Conservation (phyloP, 1,140 invertebrate species). For the Zeugodacus cucurbitae region DNA sequence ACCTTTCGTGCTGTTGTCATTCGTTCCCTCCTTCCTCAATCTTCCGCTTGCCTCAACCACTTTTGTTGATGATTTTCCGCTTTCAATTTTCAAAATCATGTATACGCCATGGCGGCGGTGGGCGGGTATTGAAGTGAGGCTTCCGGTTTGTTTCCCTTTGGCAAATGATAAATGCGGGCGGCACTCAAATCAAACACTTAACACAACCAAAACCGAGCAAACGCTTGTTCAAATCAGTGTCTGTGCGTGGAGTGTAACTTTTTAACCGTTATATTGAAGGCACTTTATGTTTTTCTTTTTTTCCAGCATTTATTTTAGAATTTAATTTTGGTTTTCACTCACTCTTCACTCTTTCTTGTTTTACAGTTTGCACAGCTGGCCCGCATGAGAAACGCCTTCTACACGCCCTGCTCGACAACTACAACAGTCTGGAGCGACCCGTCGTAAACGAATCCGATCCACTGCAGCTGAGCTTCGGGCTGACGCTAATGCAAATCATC, state of each 20-base stretch:
- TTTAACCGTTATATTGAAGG: background rate
- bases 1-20: background rate
- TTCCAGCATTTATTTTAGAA: background rate
- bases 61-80: background rate
- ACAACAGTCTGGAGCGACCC: slow-evolving; percentile 96
- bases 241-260: background rate
- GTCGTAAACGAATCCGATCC: slow-evolving; percentile 97
- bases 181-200: background rate
- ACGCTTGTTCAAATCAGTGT: background rate
- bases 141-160: background rate
- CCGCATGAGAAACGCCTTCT: slow-evolving; percentile 92
- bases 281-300: background rate
- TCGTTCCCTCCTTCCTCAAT: no score
- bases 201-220: background rate
- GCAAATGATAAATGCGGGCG: background rate
- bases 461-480: slow-evolving; percentile 93
- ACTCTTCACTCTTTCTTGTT: background rate
- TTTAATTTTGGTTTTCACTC: background rate
- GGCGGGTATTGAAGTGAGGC: background rate
- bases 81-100: background rate
- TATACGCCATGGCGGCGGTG: background rate
- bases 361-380: slow-evolving; percentile 81
- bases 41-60: background rate
- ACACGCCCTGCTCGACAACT: slow-evolving; percentile 90
- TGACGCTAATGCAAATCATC: slow-evolving; percentile 99